phyloP scores from a whole-genome alignment of 2,888 invertebrate species.

The Nemapogon koenigi region DNA sequence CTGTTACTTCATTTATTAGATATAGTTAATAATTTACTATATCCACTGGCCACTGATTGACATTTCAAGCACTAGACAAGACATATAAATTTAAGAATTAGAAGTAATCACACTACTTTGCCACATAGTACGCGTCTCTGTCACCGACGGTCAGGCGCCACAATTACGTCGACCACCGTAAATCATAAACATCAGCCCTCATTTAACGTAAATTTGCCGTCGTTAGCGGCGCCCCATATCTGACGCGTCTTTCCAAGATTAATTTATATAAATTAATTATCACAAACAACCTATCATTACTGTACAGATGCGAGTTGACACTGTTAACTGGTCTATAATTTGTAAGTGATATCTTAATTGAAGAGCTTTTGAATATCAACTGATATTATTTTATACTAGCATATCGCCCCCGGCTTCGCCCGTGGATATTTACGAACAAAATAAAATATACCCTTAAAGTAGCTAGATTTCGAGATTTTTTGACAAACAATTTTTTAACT shows the following conservation, averaged over 20 bases:
- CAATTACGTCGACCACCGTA: constrained; percentile 58
- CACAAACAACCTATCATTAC: constrained; percentile 1
- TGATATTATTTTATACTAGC: too few species aligned
- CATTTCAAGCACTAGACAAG: too few species aligned
- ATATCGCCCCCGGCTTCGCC: too few species aligned
- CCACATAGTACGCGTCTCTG: too few species aligned
- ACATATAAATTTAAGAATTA: neutral
- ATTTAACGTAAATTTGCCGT: constrained; percentile 65
- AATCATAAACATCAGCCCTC: constrained; percentile 65
- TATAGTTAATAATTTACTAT: neutral
- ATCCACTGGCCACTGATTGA: too few species aligned
- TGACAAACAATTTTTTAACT: too few species aligned
- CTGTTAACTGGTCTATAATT: constrained; percentile 1
- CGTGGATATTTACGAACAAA: too few species aligned
- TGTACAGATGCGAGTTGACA: neutral
- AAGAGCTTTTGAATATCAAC: too few species aligned
- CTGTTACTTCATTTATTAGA: constrained; percentile 9
- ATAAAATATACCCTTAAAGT: too few species aligned
- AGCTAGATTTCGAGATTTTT: too few species aligned
- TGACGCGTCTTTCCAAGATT: constrained; percentile 63
- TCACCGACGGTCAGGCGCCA: constrained; percentile 55
- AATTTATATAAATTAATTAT: constrained; percentile 62
- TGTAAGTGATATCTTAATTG: constrained; percentile 1
- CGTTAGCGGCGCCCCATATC: constrained; percentile 60
- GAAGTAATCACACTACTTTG: constrained; percentile 8